Evolutionary conservation across 2,113 vertebrate genomes (phyloP).

Genomic region (Miniopterus natalensis): DNA sequence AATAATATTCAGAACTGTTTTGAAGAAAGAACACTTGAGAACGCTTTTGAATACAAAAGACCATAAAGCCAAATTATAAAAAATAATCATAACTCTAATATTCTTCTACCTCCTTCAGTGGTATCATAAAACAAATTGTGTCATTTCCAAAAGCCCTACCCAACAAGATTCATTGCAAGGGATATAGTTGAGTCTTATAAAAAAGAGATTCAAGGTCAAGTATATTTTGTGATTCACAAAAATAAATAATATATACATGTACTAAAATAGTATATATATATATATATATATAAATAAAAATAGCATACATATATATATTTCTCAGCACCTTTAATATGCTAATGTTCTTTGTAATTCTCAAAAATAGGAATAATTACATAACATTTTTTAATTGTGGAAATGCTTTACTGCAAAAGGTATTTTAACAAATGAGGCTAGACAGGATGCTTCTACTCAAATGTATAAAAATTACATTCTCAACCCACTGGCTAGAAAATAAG

Average conservation of each 20-base stretch:
- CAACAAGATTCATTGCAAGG: neutral
- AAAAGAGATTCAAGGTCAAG: neutral
- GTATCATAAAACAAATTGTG: neutral
- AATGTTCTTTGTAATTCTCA: neutral
- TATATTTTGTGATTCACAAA: neutral
- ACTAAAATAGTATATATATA: neutral
- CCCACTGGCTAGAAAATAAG: constrained; percentile 3
- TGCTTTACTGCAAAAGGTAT: neutral
- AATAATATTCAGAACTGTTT: neutral
- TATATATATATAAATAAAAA: neutral
- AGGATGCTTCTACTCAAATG: neutral
- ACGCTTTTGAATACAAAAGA: neutral
- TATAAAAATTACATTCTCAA: neutral
- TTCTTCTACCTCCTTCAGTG: neutral
- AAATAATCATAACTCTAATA: neutral
- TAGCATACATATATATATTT: neutral
- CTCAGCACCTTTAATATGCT: neutral
- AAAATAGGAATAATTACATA: neutral
- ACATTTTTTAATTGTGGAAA: neutral
- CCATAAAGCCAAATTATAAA: neutral
- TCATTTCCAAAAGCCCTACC: constrained; percentile 14
- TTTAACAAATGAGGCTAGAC: neutral
- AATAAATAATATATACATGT: neutral
- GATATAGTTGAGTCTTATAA: neutral
- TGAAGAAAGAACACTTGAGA: neutral